phyloP scores from a whole-genome alignment of 2,113 vertebrate species.

The Lucifuga dentata region DNA sequence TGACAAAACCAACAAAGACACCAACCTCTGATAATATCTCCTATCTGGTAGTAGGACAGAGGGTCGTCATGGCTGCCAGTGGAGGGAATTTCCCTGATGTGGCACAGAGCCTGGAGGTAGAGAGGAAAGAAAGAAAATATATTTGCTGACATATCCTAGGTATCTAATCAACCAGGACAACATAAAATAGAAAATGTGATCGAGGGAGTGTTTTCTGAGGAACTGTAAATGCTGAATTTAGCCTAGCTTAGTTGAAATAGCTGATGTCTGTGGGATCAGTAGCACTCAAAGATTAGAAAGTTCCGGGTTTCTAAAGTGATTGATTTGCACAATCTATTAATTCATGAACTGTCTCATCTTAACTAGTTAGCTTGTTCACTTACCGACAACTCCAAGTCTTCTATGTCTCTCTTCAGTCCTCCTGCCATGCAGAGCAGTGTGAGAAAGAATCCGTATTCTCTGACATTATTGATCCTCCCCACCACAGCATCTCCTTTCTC shows the following conservation, averaged over 20 bases:
- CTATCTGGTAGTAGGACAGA: conserved; percentile 94
- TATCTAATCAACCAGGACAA: no score
- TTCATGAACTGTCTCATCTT: no score
- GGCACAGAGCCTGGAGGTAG: conserved; percentile 90
- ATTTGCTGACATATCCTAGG: no score
- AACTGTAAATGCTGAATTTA: no score
- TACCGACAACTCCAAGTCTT: conserved; percentile 94
- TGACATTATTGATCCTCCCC: conserved; percentile 91
- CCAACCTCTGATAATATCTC: conserved; percentile 93
- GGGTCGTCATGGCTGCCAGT: conserved; percentile 96
- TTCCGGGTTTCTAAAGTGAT: no score
- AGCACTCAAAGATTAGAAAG: no score
- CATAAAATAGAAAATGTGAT: no score
- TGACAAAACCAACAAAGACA: background rate
- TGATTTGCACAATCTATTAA: no score
- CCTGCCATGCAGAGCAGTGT: conserved; percentile 92
- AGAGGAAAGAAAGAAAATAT: conserved; percentile 29
- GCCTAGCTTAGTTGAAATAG: no score
- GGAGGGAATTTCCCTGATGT: conserved; percentile 93
- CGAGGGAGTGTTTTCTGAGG: no score
- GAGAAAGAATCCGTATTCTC: conserved; percentile 98
- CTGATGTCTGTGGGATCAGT: no score
- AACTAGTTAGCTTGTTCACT: background rate
- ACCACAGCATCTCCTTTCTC: conserved; percentile 93
- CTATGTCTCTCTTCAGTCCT: conserved; percentile 88